Base-by-base conservation (phyloP, 2,888 invertebrate genomes). In the Myopa tessellatipennis region DNA sequence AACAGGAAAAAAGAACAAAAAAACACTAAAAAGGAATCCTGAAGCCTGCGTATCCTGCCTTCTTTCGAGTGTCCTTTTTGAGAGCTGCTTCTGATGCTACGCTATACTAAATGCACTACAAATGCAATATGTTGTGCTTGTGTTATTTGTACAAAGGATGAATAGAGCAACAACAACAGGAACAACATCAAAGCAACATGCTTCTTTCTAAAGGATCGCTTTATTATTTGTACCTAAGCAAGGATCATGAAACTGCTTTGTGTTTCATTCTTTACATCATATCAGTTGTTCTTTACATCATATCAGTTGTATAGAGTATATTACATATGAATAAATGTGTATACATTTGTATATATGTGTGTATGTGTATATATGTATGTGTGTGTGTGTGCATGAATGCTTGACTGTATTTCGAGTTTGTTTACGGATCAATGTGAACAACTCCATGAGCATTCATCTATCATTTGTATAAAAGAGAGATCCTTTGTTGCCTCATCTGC, bases 221-320 rank as follows among this genome's bases (percentile, higher is more conserved):
- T 45, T 10, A 45, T 45, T 10, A 72, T 72, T 72, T 72, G 60
- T 72, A 60, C 71, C 60, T 60, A 72, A 60, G 71, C 60, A 72
- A 72, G 71, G 71, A 72, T 72, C 71, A 38, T n/a, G 38, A 10
- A 45, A 10, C 45, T 45, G 45, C 45, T 45, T 45, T 45, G 45
- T 45, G 45, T 45, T 45, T 45, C 45, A 6, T 10, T 45, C 45
- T 45, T 45, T 10, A 45, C 45, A 45, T 45, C 45, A 45, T 10
- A 45, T 45, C 45, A 45, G 10, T 26, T 26, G 26, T 8, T 45
- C 45, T 45, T 45, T 10, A 45, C 45, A 45, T 45, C 45, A 45
- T 10, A 45, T 45, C 45, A 45, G 10, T 26, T 26, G 26, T 8
- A 45, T 45, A 6, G 45, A 45, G 45, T 45, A 45, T 45, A 1